Percentiles rank a stretch among this genome's conserved stretches.
These are phyloP conservation scores for Chelon labrosus DNA, from an alignment of 2,797 vertebrate genomes.

Conservation along the genomic window DNA sequence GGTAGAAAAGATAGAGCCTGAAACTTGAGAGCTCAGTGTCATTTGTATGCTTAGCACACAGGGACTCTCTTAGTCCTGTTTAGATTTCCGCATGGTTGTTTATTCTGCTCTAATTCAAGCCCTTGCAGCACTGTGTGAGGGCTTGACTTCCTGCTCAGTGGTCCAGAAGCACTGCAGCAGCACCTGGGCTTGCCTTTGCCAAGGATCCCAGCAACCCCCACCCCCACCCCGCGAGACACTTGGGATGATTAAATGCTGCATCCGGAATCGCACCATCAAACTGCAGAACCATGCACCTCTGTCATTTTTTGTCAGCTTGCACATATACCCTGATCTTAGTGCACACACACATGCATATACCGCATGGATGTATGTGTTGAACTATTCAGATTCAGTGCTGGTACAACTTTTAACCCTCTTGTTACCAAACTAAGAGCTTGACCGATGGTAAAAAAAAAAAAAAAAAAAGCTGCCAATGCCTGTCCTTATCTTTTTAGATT, in stretches of 20 bases:
- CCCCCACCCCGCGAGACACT: conserved; percentile 8
- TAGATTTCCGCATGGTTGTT: conserved; percentile 62
- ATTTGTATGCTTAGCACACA: conserved; percentile 80
- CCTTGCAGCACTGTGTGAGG: conserved; percentile 21
- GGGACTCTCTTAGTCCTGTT: conserved; percentile 67
- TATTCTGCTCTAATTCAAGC: conserved; percentile 63
- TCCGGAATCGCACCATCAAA: conserved; percentile 36
- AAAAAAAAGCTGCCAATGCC: neutral
- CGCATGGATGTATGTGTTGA: conserved; percentile 54
- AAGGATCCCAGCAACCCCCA: conserved; percentile 21
- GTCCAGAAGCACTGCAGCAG: conserved; percentile 67
- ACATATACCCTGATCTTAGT: conserved; percentile 11
- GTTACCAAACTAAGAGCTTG: conserved; percentile 30
- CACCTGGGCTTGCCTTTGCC: conserved; percentile 52
- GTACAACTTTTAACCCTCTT: conserved; percentile 67
- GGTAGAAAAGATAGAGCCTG: conserved; percentile 53
- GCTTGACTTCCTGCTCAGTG: conserved; percentile 41
- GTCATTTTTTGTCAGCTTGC: conserved; percentile 19
- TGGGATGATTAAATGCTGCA: conserved; percentile 51
- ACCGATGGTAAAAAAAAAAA: neutral
- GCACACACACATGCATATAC: conserved; percentile 27
- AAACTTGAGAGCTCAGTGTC: conserved; percentile 66
- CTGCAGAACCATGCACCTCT: conserved; percentile 35
- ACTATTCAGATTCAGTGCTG: conserved; percentile 62
- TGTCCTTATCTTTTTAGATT: neutral